Base-by-base conservation (phyloP, 2,113 vertebrate genomes). In the Rhinoptilus africanus region DNA sequence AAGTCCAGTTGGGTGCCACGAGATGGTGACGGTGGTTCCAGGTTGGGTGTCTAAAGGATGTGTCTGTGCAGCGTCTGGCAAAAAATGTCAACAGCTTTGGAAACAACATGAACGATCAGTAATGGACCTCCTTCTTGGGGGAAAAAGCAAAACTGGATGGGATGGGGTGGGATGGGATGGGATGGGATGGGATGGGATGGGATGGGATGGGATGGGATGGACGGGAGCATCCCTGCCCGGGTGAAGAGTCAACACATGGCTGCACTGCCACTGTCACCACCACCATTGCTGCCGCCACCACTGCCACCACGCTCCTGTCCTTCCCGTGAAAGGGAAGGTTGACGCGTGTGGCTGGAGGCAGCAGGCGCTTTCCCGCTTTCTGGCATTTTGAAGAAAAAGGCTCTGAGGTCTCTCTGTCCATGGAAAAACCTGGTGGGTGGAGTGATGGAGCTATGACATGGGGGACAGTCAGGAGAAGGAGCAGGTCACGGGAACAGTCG, bases 201-300 rank as follows among this genome's bases (percentile, higher is more conserved):
- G 57, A 23, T 13, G 23, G 16, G 37, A 41, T 14, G 21, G 20
- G n/a, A 32, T 34, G 71, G 28, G 30, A 41, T 17, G 39, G n/a
- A 24, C 4, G 5, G 24, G 41, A 84, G 24, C 12, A 30, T 45
- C 39, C 39, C 20, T 67, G 68, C 20, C 39, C 67, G 45, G 13
- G 17, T 26, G 53, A 53, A 14, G 37, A 45, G 34, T 72, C 8
- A 3, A 9, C 1, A 0, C 24, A 14, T 64, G 0, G 2, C 51
- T 50, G 32, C 79, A 11, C 18, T 8, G 18, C 66, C 54, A 62
- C 30, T 7, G 10, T 3, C 63, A 27, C 60, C 16, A 27, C 60
- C 60, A 62, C 35, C 35, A 8, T 27, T 27, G 24, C 60, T 63
- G 60, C 60, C 76, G n/a, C 32, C 2, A 2, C 35, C 48, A 11